These are phyloP conservation scores for Regulus satrapa DNA, from an alignment of 2,113 vertebrate genomes.

Conservation along the genomic window DNA sequence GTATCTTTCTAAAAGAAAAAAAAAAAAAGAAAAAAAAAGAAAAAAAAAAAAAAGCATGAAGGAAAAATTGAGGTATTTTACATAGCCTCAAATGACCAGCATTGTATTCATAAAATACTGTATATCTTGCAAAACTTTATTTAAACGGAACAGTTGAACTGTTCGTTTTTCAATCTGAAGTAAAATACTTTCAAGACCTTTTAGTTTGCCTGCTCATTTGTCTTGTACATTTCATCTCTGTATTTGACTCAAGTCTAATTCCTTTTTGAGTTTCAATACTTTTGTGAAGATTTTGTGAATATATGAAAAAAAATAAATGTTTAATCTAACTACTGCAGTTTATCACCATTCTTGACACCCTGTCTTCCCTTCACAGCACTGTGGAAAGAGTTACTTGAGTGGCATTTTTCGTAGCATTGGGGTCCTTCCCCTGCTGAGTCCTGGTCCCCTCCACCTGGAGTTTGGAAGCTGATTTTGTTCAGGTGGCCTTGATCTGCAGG, in stretches of 20 bases:
- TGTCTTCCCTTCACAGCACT: background rate
- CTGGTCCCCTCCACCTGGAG: background rate
- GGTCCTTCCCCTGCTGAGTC: background rate
- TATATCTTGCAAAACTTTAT: slow-evolving; percentile 77
- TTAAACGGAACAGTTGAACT: slow-evolving; percentile 77
- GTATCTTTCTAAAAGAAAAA: slow-evolving; percentile 77
- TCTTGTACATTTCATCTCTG: slow-evolving; percentile 77
- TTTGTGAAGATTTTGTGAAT: slow-evolving; percentile 69
- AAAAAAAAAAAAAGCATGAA: slow-evolving; percentile 70
- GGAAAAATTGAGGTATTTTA: slow-evolving; percentile 75
- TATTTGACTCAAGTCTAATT: slow-evolving; percentile 69
- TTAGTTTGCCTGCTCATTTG: slow-evolving; percentile 79
- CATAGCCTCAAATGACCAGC: slow-evolving; percentile 78
- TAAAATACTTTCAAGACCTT: slow-evolving; percentile 79
- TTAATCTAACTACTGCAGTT: slow-evolving; percentile 54
- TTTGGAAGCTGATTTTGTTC: background rate
- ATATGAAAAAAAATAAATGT: slow-evolving; percentile 63
- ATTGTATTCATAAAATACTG: slow-evolving; percentile 81
- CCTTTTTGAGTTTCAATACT: slow-evolving; percentile 69
- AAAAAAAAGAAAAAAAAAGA: background rate
- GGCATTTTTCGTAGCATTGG: background rate
- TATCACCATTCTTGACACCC: slow-evolving; percentile 45
- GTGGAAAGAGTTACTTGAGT: background rate
- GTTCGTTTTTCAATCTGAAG: slow-evolving; percentile 80
- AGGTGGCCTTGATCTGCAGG: background rate